These are phyloP conservation scores for Solen grandis DNA, from an alignment of 1,140 invertebrate species.

Conservation along the genomic window DNA sequence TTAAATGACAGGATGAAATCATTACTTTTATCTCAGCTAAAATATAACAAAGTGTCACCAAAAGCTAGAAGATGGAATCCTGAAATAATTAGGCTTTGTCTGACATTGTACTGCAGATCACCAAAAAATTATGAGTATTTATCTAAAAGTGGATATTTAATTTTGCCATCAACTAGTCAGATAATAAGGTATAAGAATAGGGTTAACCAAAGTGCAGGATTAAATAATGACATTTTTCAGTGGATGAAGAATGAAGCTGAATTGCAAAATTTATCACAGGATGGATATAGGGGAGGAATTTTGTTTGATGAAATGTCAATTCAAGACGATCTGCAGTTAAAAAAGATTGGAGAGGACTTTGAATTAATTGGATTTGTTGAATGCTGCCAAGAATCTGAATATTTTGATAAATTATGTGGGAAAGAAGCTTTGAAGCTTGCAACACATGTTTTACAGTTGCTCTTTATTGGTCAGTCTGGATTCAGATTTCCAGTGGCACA, in stretches of 20 bases:
- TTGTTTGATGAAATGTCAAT: constrained; percentile 45
- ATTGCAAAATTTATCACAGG: background rate
- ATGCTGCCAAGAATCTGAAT: constrained; percentile 8
- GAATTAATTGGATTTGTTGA: constrained; percentile 49
- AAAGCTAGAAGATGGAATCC: constrained; percentile 34
- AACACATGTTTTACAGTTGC: constrained; percentile 53
- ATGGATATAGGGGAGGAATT: constrained; percentile 39
- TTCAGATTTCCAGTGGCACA: constrained; percentile 57
- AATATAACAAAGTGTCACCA: background rate
- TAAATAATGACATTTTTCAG: constrained; percentile 26
- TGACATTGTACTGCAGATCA: constrained; percentile 42
- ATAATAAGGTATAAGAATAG: constrained; percentile 50
- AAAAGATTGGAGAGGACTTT: constrained; percentile 5
- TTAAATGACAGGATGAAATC: background rate
- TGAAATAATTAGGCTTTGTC: constrained; percentile 47
- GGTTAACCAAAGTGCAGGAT: constrained; percentile 42
- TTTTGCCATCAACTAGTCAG: constrained; percentile 44
- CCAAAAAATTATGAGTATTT: constrained; percentile 41
- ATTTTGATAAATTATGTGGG: constrained; percentile 20
- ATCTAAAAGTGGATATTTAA: constrained; percentile 35
- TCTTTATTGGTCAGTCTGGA: constrained; percentile 50
- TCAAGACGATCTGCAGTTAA: constrained; percentile 27
- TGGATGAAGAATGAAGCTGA: constrained; percentile 52
- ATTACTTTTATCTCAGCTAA: constrained; percentile 9
- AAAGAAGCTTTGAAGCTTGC: constrained; percentile 23